Base-by-base conservation (phyloP, 2,888 invertebrate genomes). In the Cheiracanthium punctorium region DNA sequence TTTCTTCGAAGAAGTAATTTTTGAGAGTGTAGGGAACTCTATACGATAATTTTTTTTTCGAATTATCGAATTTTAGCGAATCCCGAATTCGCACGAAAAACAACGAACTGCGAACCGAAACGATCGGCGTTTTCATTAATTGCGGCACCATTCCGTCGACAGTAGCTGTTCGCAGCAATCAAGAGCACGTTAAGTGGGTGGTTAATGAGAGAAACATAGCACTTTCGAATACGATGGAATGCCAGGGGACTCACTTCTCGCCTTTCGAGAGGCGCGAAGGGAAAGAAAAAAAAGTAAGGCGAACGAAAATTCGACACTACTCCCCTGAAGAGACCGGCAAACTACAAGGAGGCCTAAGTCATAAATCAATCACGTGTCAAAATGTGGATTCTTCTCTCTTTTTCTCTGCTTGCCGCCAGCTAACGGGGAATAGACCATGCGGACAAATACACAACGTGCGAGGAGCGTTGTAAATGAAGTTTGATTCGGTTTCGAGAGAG, bases 331-430 rank as follows among this genome's bases (percentile, higher is more conserved):
- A 58, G 58, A 58, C 24, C 20, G 1, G 7, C 24, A 24, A 24
- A 24, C 2, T 58, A 48, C 48, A 48, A 48, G 48, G 48, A 20
- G 24, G 17, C 14, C 24, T 1, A 12, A 24, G 17, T 58, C 58
- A 58, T 58, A 24, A 58, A 58, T 58, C 58, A 58, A 58, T 58
- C 58, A 58, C 20, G 12, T 58, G 58, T 58, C 58, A 58, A 58
- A 58, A 58, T 24, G 58, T 58, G 58, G 58, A 58, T 24, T 58
- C 58, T 58, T 58, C 24, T 37, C n/a, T 24, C 1, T 24, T 12
- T 24, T 58, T 58, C 24, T 58, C 20, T 17, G 58, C 12, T 7
- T 58, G 58, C 58, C 58, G 58, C 58, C 2, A 4, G 24, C 20
- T 58, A 20, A 58, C 58, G 7, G 58, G 24, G 24, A 58, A 17